Base-by-base conservation (phyloP, 1,140 invertebrate genomes). In the Elysia chlorotica region DNA sequence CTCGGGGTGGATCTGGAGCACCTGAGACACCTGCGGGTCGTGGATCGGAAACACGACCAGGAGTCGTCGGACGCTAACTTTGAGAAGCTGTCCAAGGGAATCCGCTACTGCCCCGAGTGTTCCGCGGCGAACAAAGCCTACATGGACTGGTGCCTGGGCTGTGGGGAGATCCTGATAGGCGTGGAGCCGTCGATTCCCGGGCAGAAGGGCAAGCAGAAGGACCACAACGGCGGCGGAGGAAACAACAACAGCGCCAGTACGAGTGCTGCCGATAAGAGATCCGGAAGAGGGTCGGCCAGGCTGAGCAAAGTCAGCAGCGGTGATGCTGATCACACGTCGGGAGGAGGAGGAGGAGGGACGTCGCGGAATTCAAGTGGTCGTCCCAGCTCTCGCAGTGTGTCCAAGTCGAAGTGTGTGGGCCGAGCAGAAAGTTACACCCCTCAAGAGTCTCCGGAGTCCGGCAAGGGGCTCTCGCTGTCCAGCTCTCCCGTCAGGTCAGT, bases 91-190 rank as follows among this genome's bases (percentile, higher is more conserved):
- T 62, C 65, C 2, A 80, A 78, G 33, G 23, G 76, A 38, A 76
- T 83, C 19, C 79, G 80, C 17, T 71, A 81, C 1, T 86, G 84
- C 65, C 81, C 82, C 19, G 84, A 84, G 59, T 86, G 84, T 76
- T 61, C 71, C 21, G 73, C 78, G 21, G 48, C 80, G 3, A 86
- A 86, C 41, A 83, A 83, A 66, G 75, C 75, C 19, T 83, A 85
- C 63, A 82, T 84, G 80, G 77, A 79, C 10, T 84, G 84, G 83
- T 86, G 84, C 67, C 65, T 74, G 17, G 74, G 81, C 6, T 86
- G 84, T 79, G 82, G 84, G n/a, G 79, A 81, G 30, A 75, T 83
- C n/a, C 76, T 86, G 36, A 83, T 84, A 19, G 83, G 83, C 28
- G 74, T 83, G 6, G 79, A 83, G 19, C 78, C 80, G 21, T 67